Conservation (phyloP, 2,888 invertebrate species). For the Seira sanloemensis region DNA sequence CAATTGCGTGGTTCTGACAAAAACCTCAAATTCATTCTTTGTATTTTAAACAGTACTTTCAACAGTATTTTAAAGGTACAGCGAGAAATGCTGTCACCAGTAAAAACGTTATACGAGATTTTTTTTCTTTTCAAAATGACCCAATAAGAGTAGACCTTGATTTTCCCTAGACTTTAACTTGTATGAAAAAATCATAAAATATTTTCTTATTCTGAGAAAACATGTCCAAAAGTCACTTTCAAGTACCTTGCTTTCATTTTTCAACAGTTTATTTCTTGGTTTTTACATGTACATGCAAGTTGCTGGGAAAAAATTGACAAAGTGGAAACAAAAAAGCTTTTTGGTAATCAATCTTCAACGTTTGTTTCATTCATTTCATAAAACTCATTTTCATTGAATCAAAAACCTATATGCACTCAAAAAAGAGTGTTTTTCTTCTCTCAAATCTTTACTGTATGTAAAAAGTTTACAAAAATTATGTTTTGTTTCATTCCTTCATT, state of each 20-base stretch:
- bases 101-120: not conserved
- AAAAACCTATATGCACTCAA: not conserved
- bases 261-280: constrained; percentile 27
- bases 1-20: too few species aligned
- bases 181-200: constrained; percentile 41
- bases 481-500: not conserved
- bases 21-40: too few species aligned
- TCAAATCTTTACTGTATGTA: too few species aligned
- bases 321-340: not conserved
- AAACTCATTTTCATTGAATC: not conserved
- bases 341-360: not conserved
- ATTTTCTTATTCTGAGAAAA: constrained; percentile 18
- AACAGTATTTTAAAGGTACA: too few species aligned
- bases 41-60: too few species aligned
- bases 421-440: not conserved
- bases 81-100: too few species aligned
- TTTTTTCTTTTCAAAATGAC: too few species aligned
- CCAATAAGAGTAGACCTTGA: not conserved
- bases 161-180: constrained; percentile 13
- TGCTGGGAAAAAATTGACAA: not conserved
- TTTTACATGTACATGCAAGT: too few species aligned
- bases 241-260: constrained; percentile 55
- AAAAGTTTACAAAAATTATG: not conserved
- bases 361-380: not conserved
- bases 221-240: constrained; percentile 54